A percentile compares a stretch with the other conserved stretches of the same genome.
Conservation (phyloP, 2,113 vertebrate genomes). For the Cairina moschata region DNA sequence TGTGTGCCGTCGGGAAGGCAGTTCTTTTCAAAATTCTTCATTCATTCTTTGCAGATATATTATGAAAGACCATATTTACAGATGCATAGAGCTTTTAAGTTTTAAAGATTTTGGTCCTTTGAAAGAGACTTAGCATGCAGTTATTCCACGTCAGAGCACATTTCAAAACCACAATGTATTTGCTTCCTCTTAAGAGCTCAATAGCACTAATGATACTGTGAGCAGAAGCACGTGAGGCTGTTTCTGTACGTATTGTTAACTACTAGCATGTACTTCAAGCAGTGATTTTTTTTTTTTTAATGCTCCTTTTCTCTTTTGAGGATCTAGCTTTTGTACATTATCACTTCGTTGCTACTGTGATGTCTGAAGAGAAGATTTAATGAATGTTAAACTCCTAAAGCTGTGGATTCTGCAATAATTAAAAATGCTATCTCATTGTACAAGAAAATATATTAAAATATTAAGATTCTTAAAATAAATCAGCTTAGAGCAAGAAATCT, state of each 20-base stretch:
- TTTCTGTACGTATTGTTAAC: not conserved
- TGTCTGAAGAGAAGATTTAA: not conserved
- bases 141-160: not conserved
- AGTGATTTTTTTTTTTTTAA: not conserved
- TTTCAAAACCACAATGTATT: not conserved
- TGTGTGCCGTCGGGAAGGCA: not conserved
- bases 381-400: not conserved
- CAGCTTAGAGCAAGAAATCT: conserved; percentile 19
- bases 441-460: not conserved
- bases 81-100: not conserved
- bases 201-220: not conserved
- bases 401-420: not conserved
- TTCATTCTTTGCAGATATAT: not conserved
- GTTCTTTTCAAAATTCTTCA: not conserved
- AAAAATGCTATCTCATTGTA: not conserved
- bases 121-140: not conserved
- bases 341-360: not conserved
- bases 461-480: conserved; percentile 14
- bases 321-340: not conserved
- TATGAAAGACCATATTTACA: not conserved
- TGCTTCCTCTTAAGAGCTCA: not conserved
- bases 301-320: not conserved
- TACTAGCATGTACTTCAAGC: not conserved
- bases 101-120: not conserved
- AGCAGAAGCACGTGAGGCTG: not conserved